Conservation (phyloP, 2,113 vertebrate species). For the Caretta caretta region DNA sequence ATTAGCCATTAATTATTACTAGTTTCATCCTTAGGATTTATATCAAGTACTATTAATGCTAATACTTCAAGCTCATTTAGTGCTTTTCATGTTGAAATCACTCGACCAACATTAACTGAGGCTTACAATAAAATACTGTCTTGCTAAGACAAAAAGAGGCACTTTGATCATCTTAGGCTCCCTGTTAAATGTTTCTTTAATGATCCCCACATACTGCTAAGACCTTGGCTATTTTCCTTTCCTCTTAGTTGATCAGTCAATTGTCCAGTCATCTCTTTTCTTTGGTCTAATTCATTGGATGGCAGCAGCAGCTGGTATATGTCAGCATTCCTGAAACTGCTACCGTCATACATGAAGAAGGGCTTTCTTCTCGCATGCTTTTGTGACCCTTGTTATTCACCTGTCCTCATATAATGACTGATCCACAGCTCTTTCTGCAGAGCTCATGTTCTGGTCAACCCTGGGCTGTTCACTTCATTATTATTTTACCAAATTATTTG, state of each 20-base stretch:
- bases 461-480: not conserved
- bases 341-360: not conserved
- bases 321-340: not conserved
- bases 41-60: not conserved
- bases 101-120: not conserved
- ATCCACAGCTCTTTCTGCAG: not conserved
- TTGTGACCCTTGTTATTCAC: not conserved
- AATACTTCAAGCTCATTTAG: not conserved
- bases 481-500: not conserved
- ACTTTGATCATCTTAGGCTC: not conserved
- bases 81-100: not conserved
- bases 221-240: not conserved
- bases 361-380: not conserved
- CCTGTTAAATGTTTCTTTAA: not conserved
- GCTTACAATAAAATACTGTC: not conserved
- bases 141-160: not conserved
- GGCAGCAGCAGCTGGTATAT: not conserved
- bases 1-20: constrained; percentile 22
- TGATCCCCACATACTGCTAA: not conserved
- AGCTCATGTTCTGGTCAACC: not conserved
- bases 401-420: not conserved
- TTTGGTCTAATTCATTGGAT: not conserved
- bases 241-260: not conserved
- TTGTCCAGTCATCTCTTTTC: not conserved
- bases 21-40: not conserved